Percentiles rank a stretch among this genome's conserved stretches.
phyloP scores from a whole-genome alignment of 2,888 invertebrate genomes.

The Harmothoe impar region DNA sequence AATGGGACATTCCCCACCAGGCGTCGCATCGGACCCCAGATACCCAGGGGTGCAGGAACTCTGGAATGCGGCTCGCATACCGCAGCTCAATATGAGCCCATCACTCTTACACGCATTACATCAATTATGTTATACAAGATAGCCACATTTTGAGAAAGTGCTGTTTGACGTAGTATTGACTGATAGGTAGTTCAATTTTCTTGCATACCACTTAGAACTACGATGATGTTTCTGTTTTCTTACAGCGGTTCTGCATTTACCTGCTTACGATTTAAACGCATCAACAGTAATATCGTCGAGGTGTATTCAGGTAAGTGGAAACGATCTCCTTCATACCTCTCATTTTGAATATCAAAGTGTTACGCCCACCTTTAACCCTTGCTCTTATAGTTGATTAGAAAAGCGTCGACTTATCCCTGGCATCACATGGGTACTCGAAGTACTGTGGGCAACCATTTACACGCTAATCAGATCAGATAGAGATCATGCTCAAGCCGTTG shows the following conservation, averaged over 20 bases:
- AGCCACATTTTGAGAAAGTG: background rate
- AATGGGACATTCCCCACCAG: slow-evolving; percentile 11
- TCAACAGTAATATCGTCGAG: slow-evolving; percentile 66
- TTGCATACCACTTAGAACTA: too few species aligned
- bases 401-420: too few species aligned
- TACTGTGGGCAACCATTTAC: too few species aligned
- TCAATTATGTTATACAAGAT: slow-evolving; percentile 11
- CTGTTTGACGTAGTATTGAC: too few species aligned
- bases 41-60: background rate
- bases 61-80: background rate
- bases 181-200: too few species aligned
- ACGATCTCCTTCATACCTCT: too few species aligned
- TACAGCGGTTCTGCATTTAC: slow-evolving; percentile 66
- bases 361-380: too few species aligned
- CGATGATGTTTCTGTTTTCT: background rate
- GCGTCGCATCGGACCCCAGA: background rate
- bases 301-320: slow-evolving; percentile 67
- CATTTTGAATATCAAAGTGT: too few species aligned
- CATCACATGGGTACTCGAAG: too few species aligned
- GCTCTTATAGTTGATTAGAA: too few species aligned
- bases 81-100: background rate
- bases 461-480: too few species aligned
- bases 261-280: slow-evolving; percentile 66
- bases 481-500: too few species aligned
- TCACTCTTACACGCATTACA: background rate